Conservation (phyloP, 1,140 invertebrate genomes). For the Dinothrombium tinctorium region DNA sequence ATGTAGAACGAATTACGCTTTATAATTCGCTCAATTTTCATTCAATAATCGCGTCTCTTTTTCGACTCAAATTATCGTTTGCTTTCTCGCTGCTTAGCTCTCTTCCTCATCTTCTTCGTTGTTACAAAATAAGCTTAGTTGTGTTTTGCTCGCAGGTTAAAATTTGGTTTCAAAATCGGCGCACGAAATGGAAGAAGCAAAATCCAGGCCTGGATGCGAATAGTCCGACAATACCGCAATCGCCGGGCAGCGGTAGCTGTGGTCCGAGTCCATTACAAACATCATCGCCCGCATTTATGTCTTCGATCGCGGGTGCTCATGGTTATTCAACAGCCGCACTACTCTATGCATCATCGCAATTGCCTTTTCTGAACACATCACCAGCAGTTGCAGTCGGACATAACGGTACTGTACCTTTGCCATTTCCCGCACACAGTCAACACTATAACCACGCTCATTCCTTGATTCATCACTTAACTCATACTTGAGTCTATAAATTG, state of each 20-base stretch:
- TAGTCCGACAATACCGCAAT: constrained; percentile 14
- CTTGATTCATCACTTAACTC: constrained; percentile 3
- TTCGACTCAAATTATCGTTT: too few species aligned
- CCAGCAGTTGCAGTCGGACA: not conserved
- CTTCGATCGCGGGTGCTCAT: not conserved
- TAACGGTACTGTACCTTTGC: not conserved
- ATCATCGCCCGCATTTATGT: not conserved
- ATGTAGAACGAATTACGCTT: too few species aligned
- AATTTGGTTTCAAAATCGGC: constrained; percentile 36
- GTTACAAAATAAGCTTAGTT: not conserved
- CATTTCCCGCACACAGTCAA: not conserved
- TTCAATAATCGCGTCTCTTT: too few species aligned
- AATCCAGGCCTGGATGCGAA: constrained; percentile 87
- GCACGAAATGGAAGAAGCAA: constrained; percentile 99
- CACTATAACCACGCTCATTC: constrained; percentile 2
- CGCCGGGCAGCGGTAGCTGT: constrained; percentile 1
- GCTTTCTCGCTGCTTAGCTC: too few species aligned
- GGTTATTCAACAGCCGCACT: constrained; percentile 8
- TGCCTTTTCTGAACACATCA: not conserved
- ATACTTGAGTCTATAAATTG: not conserved
- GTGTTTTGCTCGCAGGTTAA: constrained; percentile 6
- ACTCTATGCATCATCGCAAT: constrained; percentile 10
- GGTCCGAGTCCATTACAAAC: not conserved
- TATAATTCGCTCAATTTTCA: too few species aligned
- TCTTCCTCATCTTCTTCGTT: too few species aligned